Evolutionary conservation across 2,113 vertebrate genomes (phyloP), one percentile per base, ranked within the genome.

Genomic region (Cochlearius cochlearius): DNA sequence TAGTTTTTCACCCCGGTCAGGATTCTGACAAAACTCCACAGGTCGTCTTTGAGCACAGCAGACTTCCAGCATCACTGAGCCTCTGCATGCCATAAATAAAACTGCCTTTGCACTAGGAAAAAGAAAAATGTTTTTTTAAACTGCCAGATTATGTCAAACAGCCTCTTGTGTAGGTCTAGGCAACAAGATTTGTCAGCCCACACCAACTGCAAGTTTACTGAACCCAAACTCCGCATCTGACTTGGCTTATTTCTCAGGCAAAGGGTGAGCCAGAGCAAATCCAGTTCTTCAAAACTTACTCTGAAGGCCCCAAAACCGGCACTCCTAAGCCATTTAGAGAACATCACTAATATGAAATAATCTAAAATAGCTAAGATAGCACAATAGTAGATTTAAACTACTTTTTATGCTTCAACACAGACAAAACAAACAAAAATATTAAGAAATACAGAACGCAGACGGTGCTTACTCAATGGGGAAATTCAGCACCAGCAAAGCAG

Each of bases 111-210:
- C 59, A 55, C 53, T 72, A 79, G 73, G 91, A 90, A 96, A 92
- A 94, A 95, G 91, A 92, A 77, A 83, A 94, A 78, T 82, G 52
- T 77, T 97, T 96, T 93, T 95, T 95, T 88, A 19, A 96, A 91
- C 88, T 72, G 90, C 79, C 92, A 96, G 91, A 93, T 94, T 90
- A 95, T 60, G 93, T 92, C 95, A 97, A 84, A 50, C 71, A 84
- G 95, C 68, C 59, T 84, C 86, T 77, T 84, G 77, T 20, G 49
- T 15, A 84, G 91, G 84, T 95, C 17, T 66, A 49, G 63, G 72
- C 81, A 94, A 93, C 82, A 79, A 76, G 87, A 92, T 91, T 30
- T 95, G 86, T 97, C 85, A 97, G 94, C 91, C 81, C 84, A 83
- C 77, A 86, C 82, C 55, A 47, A 86, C 90, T 71, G 39, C 34